These are phyloP conservation scores for Indicator indicator DNA, from an alignment of 2,113 vertebrate genomes.

Conservation along the genomic window DNA sequence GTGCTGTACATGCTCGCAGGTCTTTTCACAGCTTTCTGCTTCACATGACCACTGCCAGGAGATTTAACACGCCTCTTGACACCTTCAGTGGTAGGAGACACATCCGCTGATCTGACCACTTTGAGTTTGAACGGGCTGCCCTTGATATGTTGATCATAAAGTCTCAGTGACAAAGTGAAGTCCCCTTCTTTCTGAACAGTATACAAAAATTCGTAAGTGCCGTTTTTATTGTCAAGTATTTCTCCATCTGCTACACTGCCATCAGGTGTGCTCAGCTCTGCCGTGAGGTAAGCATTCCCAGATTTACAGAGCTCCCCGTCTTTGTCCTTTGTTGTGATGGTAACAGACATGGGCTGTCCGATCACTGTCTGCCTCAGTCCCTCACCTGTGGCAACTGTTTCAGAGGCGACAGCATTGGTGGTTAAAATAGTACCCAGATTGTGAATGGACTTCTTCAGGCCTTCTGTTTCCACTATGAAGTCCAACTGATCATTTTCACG, in stretches of 20 bases:
- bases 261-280: constrained; percentile 87
- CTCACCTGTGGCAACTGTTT: constrained; percentile 93
- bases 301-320: constrained; percentile 93
- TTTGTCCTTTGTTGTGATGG: constrained; percentile 95
- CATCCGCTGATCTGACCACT: constrained; percentile 86
- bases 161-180: constrained; percentile 87
- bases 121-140: constrained; percentile 95
- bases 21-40: constrained; percentile 92
- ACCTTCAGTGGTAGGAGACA: constrained; percentile 85
- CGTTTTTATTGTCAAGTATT: constrained; percentile 96
- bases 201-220: constrained; percentile 94
- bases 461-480: constrained; percentile 92
- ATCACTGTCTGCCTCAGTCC: constrained; percentile 91
- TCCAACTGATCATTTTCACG: constrained; percentile 94
- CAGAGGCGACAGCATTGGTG: constrained; percentile 91
- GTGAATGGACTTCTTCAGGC: constrained; percentile 95
- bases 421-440: constrained; percentile 93
- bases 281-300: constrained; percentile 90
- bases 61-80: constrained; percentile 92
- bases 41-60: constrained; percentile 89
- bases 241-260: constrained; percentile 88
- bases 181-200: constrained; percentile 90
- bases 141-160: constrained; percentile 94
- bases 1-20: constrained; percentile 97
- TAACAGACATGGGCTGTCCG: constrained; percentile 89